Percentiles rank a stretch among this genome's conserved stretches.
Evolutionary conservation across 2,113 vertebrate genomes (phyloP).

Genomic region (Zonotrichia leucophrys): DNA sequence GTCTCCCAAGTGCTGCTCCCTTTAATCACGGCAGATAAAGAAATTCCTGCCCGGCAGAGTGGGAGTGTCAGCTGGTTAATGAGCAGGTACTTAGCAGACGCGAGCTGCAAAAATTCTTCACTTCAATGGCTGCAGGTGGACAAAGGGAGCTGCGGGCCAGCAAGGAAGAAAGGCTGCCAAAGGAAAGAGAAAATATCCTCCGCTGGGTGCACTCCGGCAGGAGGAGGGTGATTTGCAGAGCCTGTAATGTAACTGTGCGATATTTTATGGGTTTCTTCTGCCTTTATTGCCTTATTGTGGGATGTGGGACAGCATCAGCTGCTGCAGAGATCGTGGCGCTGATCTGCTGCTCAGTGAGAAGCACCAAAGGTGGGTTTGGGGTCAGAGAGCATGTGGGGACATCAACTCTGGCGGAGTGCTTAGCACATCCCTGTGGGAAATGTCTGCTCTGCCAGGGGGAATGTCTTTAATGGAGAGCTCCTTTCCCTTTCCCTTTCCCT

Average conservation of each 20-base stretch:
- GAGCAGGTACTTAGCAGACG: slow-evolving; percentile 17
- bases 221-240: background rate
- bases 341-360: background rate
- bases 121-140: background rate
- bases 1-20: background rate
- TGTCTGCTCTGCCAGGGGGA: background rate
- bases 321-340: background rate
- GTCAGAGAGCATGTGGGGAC: background rate
- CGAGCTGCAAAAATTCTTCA: slow-evolving; percentile 23
- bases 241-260: background rate
- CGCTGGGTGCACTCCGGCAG: background rate
- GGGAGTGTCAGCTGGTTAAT: slow-evolving; percentile 1
- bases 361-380: background rate
- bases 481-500: background rate
- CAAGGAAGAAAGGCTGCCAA: background rate
- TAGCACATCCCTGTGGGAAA: background rate
- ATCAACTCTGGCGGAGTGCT: background rate
- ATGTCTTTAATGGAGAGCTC: background rate
- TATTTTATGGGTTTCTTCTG: background rate
- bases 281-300: background rate
- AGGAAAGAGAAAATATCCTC: background rate
- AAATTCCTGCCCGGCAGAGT: background rate
- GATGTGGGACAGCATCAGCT: background rate
- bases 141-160: background rate
- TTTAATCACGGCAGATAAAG: slow-evolving; percentile 21